Percentiles rank a stretch among this genome's conserved stretches.
phyloP scores from a whole-genome alignment of 2,797 vertebrate genomes.

The Brotula barbata region DNA sequence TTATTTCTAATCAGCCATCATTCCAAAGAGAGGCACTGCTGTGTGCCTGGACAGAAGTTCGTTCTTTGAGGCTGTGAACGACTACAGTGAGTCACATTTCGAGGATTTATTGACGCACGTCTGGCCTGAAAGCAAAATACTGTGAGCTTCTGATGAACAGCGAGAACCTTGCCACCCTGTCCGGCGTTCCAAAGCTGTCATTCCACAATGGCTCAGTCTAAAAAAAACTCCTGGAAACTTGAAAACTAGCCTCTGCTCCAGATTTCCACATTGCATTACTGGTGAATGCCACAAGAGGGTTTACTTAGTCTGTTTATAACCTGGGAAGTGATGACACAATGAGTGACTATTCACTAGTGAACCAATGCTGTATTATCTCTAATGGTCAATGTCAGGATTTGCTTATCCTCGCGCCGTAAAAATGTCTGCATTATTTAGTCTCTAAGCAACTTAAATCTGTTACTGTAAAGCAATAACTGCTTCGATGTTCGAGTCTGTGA shows the following conservation, averaged over 20 bases:
- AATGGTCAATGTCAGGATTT: constrained; percentile 29
- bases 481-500: constrained; percentile 61
- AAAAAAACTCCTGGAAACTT: constrained; percentile 75
- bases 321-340: constrained; percentile 10
- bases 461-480: constrained; percentile 64
- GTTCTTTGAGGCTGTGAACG: constrained; percentile 29
- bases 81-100: constrained; percentile 55
- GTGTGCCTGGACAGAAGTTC: constrained; percentile 36
- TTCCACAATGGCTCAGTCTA: constrained; percentile 52
- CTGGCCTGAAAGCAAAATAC: constrained; percentile 16
- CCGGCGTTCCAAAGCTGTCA: constrained; percentile 51
- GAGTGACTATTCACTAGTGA: neutral
- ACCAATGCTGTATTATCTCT: constrained; percentile 21
- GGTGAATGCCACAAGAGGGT: constrained; percentile 53
- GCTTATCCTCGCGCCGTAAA: constrained; percentile 28
- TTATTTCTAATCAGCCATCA: constrained; percentile 74
- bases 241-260: constrained; percentile 58
- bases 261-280: constrained; percentile 66
- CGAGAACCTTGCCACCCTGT: constrained; percentile 36
- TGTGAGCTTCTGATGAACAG: constrained; percentile 44
- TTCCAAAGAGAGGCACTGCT: constrained; percentile 80
- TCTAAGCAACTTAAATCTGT: constrained; percentile 50
- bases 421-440: constrained; percentile 41
- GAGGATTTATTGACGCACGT: constrained; percentile 48
- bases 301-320: constrained; percentile 13